Evolutionary conservation across 1,140 invertebrate species (phyloP), one percentile per base, ranked within the genome.

Genomic region (Rhopalosiphum padi): DNA sequence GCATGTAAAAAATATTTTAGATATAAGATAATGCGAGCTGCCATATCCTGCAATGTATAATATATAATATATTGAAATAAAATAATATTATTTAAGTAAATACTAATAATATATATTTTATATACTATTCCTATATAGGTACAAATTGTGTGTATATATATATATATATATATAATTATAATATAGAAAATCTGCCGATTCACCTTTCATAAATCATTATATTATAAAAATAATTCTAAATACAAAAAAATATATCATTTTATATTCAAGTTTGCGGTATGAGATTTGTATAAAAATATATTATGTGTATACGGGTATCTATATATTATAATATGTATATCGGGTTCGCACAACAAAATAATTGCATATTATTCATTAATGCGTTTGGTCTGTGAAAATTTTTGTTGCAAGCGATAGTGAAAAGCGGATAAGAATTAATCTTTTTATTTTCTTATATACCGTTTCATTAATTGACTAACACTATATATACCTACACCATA

Each of bases 341-440:
- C 43, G 41, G 15, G 43, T 86, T 43, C 15, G 85, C 85, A 46
- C 23, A 86, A n/a, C 2, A 86, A 41, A 86, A 86, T 43, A 46
- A 46, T 86, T 86, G 85, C 85, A 86, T 85, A 43, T 85, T 46
- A 86, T 86, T 86, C 15, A 86, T 86, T 86, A 46, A 48, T 86
- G 60, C n/a, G 41, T 86, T 86, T 46, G 85, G 85, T 86, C 25
- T 86, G 85, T 46, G 85, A 46, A 86, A 46, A 86, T 46, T 86
- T 25, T 86, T 43, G 23, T 86, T 86, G 41, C 23, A 43, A 43
- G 11, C 83, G 23, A 86, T 86, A 86, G 23, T 86, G 9, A 43
- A 86, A 46, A 86, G 15, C 15, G 22, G 41, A 86, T 86, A 86
- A 86, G 85, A 86, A 86, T 86, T 86, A 46, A 46, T 46, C 22